Percentiles rank a stretch among this genome's conserved stretches.
Conservation (phyloP, 2,113 vertebrate genomes). For the Athene cunicularia region DNA sequence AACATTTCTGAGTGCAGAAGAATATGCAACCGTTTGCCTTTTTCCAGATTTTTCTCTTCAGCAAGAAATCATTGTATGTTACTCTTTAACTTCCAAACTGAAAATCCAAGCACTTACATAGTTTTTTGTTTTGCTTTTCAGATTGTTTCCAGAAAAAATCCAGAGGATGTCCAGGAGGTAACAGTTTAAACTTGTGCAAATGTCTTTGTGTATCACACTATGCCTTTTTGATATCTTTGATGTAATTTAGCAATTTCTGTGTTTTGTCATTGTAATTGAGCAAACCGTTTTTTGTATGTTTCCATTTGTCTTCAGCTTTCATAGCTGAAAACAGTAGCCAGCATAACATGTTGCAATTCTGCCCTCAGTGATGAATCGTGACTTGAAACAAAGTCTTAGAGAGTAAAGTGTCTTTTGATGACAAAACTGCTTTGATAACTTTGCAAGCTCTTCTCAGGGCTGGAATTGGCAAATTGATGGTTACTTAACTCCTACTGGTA, state of each 20-base stretch:
- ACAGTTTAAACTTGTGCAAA: slow-evolving; percentile 62
- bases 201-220: background rate
- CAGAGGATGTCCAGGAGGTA: slow-evolving; percentile 98
- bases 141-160: slow-evolving; percentile 95
- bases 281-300: background rate
- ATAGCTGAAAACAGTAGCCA: background rate
- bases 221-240: slow-evolving; percentile 39
- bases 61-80: background rate
- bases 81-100: background rate
- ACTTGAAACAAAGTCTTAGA: slow-evolving; percentile 48
- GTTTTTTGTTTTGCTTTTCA: slow-evolving; percentile 72
- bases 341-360: slow-evolving; percentile 15
- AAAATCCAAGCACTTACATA: background rate
- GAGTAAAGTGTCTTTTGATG: slow-evolving; percentile 53
- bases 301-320: slow-evolving; percentile 13
- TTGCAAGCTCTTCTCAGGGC: background rate
- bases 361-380: background rate
- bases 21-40: background rate
- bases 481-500: slow-evolving; percentile 47
- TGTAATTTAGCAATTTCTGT: background rate
- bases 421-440: slow-evolving; percentile 51
- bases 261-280: background rate
- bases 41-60: background rate
- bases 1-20: background rate
- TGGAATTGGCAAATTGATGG: slow-evolving; percentile 47